Base-by-base conservation (phyloP, 2,113 vertebrate species). In the Caracal caracal region DNA sequence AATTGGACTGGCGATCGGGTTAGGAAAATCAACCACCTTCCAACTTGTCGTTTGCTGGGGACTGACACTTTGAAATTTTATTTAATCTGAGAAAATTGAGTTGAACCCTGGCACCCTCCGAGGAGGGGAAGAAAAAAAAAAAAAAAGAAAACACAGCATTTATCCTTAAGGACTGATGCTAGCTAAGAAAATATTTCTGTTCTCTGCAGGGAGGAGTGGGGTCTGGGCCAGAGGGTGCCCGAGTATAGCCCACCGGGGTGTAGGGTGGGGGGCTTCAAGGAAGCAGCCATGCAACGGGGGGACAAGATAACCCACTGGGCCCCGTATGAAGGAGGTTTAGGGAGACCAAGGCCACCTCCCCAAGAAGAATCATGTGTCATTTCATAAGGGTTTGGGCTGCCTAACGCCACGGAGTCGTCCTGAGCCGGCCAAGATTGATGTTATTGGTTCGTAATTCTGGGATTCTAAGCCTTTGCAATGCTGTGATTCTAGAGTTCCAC, bases 1-100 rank as follows among this genome's bases (percentile, higher is more conserved):
- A 99, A 99, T 99, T 99, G 99, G 99, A 98, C 99, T 98, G 98
- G 99, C 98, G 99, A 99, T 99, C 98, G 99, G 99, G 99, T 99
- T 99, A 99, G 98, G 98, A 99, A 99, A 99, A 99, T 98, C 98
- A 98, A 98, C 98, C 98, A 97, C 99, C 97, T 98, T 98, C 98
- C 98, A 98, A 98, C 98, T 98, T 98, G 99, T 98, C 98, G 97
- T 98, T 97, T 93, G 98, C 99, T 95, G 94, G 98, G 98, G 99
- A 99, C 98, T 99, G 99, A 99, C 99, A 99, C 99, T 98, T 98
- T 97, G 99, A 98, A 98, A 99, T 99, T 99, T 99, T 99, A 98
- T 98, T 99, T 99, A 99, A 99, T 99, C 98, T 98, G 98, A 99
- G 99, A 99, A 99, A 99, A 99, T 99, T 99, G 99, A 99, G 99